Base-by-base conservation (phyloP, 1,140 invertebrate species). In the Pararge aegeria region DNA sequence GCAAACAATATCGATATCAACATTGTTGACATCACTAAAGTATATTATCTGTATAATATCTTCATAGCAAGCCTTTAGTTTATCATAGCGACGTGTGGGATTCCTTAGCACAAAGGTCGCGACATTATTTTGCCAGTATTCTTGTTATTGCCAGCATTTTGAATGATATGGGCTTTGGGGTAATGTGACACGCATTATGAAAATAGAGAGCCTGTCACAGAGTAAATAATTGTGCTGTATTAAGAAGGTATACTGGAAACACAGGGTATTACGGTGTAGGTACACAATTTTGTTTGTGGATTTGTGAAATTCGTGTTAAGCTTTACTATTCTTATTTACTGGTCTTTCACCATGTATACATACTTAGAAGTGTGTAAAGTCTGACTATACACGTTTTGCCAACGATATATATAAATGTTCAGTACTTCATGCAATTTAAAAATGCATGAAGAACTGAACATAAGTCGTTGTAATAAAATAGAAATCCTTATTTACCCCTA, bases 11-110 rank as follows among this genome's bases (percentile, higher is more conserved):
- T 46, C 42, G 42, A 46, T 46, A 46, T 46, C 10, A 3, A 10
- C 9, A 30, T 21, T 20, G 1, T 5, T 12, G 42, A 46, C 42
- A 21, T 21, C 42, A 46, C 42, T 46, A 46, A 12, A 46, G n/a
- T n/a, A 42, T 19, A 46, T 19, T 21, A 20, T 5, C 1, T 46
- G 18, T 53, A 18, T 34, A 44, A 16, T 53, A 59, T 52, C 50
- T 59, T 34, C 57, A 44, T 53, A 59, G 50, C 18, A 37, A 53
- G 57, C 50, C 48, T 59, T 38, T 20, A 59, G 56, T 52, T 54
- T 58, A 30, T 57, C 55, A 52, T 27, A 34, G 40, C 50, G 24
- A 59, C 50, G 37, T 53, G 38, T 29, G 57, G 57, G 38, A 46
- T 30, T 29, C 40, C 27, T 29, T n/a, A 44, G 16, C 42, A 30